A percentile compares a stretch with the other conserved stretches of the same genome.
phyloP scores from a whole-genome alignment of 2,888 invertebrate genomes.

The Acleris holmiana region DNA sequence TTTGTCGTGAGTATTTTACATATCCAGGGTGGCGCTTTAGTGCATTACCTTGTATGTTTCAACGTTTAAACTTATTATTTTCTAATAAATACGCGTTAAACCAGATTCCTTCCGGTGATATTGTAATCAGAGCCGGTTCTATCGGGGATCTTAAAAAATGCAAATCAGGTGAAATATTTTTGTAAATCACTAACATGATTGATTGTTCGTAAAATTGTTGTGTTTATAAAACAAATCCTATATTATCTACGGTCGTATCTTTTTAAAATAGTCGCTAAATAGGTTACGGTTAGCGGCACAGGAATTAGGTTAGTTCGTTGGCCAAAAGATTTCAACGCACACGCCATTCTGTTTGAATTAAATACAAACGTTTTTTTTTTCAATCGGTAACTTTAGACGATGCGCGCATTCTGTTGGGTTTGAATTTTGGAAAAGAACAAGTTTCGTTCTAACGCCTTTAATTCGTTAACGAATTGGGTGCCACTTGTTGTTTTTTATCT shows the following conservation, averaged over 20 bases:
- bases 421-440: background rate
- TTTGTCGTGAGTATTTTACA: constrained; percentile 47
- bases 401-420: background rate
- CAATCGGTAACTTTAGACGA: background rate
- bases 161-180: background rate
- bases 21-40: constrained; percentile 3
- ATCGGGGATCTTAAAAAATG: background rate
- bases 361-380: constrained; percentile 22
- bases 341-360: constrained; percentile 35
- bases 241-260: constrained; percentile 52
- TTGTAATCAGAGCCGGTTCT: background rate
- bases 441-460: background rate
- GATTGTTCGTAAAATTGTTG: constrained; percentile 13
- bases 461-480: background rate
- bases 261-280: constrained; percentile 51
- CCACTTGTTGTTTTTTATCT: background rate
- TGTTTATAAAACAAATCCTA: constrained; percentile 27
- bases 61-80: background rate
- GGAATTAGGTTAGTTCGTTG: constrained; percentile 50
- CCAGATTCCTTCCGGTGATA: background rate
- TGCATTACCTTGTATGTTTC: background rate
- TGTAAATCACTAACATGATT: constrained; percentile 5
- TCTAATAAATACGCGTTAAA: background rate
- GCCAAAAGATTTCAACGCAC: constrained; percentile 61
- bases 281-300: constrained; percentile 57